Conservation (phyloP, 2,113 vertebrate genomes). For the Brienomyrus longianalis region DNA sequence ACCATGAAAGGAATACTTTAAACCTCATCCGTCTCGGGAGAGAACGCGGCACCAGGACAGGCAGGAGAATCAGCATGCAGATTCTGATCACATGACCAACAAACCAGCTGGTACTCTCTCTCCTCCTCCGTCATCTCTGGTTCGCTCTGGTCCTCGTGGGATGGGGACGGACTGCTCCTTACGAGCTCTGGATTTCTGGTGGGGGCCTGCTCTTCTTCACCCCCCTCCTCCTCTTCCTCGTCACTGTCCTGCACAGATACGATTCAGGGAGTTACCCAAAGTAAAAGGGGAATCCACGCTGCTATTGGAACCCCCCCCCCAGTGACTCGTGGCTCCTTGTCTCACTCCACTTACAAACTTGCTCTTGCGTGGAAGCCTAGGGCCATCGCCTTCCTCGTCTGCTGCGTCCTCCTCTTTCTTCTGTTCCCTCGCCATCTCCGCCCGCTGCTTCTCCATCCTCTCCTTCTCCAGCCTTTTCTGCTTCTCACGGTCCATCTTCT, state of each 20-base stretch:
- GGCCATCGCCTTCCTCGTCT: conserved; percentile 73
- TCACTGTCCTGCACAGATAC: conserved; percentile 76
- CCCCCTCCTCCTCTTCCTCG: conserved; percentile 68
- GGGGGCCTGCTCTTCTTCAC: conserved; percentile 66
- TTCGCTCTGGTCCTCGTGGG: conserved; percentile 85
- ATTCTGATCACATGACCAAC: conserved; percentile 26
- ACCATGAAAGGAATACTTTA: background rate
- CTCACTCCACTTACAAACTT: conserved; percentile 85
- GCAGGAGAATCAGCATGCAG: background rate
- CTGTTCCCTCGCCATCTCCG: conserved; percentile 80
- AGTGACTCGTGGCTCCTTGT: background rate
- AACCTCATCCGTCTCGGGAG: background rate
- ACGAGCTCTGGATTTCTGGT: conserved; percentile 65
- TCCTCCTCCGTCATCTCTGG: conserved; percentile 97
- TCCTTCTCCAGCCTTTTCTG: conserved; percentile 93
- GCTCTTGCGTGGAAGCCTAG: conserved; percentile 86
- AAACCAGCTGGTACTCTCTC: conserved; percentile 91
- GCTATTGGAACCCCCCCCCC: background rate
- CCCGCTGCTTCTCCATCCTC: conserved; percentile 87
- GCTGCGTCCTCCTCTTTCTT: conserved; percentile 62
- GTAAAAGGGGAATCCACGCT: background rate
- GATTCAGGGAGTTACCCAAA: background rate
- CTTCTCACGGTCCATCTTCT: conserved; percentile 98
- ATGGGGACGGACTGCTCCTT: conserved; percentile 78
- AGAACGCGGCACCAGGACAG: background rate